phyloP scores from a whole-genome alignment of 2,888 invertebrate species.

The Venustoraphidia nigricollis region DNA sequence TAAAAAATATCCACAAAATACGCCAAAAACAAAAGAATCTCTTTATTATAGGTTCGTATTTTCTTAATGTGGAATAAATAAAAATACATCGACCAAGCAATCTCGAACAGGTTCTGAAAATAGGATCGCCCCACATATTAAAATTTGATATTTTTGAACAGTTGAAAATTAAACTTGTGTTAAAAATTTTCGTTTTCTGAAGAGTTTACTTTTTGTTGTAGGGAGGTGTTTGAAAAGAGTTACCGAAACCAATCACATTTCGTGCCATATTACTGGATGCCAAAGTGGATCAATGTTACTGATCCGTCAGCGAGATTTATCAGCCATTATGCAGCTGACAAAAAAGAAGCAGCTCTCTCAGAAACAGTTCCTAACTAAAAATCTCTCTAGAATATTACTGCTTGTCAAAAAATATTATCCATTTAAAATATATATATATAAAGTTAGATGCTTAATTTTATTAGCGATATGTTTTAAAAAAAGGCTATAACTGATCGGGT shows the following conservation, averaged over 20 bases:
- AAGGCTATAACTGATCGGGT: no score
- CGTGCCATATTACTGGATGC: slow-evolving; percentile 67
- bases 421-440: no score
- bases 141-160: not conserved
- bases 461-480: no score
- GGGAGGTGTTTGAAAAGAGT: slow-evolving; percentile 49
- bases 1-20: slow-evolving; percentile 46
- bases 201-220: slow-evolving; percentile 15
- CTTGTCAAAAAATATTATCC: no score
- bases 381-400: no score
- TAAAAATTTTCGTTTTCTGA: slow-evolving; percentile 2
- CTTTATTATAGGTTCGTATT: slow-evolving; percentile 45
- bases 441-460: no score
- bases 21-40: slow-evolving; percentile 62
- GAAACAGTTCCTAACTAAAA: no score
- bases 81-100: not conserved
- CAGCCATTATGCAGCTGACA: slow-evolving; percentile 47
- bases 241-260: slow-evolving; percentile 43
- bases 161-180: no score
- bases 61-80: slow-evolving; percentile 2
- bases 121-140: no score
- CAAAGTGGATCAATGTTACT: slow-evolving; percentile 52
- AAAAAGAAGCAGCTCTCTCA: slow-evolving; percentile 7
- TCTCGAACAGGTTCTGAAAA: no score
- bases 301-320: slow-evolving; percentile 67